A percentile compares a stretch with the other conserved stretches of the same genome.
Conservation (phyloP, 2,888 invertebrate species). For the Dorcus hopei region DNA sequence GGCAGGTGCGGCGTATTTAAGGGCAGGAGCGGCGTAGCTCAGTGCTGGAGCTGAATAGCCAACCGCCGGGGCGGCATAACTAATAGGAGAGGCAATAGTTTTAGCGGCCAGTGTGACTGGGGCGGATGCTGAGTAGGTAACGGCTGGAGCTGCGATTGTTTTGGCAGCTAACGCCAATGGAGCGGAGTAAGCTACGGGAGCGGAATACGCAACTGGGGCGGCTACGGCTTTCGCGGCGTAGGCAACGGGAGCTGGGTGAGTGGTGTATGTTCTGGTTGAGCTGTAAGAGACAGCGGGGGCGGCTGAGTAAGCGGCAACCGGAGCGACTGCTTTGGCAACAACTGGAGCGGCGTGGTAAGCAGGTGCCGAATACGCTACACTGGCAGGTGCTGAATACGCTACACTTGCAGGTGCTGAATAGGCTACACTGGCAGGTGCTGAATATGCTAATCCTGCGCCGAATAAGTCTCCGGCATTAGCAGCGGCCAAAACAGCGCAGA, state of each 20-base stretch:
- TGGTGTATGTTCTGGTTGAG: constrained; percentile 13
- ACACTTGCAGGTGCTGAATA: constrained; percentile 8
- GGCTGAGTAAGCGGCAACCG: constrained; percentile 13
- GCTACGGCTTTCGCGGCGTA: neutral
- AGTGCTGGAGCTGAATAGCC: neutral
- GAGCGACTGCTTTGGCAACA: constrained; percentile 15
- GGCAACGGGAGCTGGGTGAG: constrained; percentile 5
- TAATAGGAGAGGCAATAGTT: neutral
- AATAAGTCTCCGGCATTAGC: constrained; percentile 19
- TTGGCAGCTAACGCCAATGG: neutral
- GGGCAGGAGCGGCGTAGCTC: neutral
- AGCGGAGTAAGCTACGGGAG: neutral
- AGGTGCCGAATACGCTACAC: constrained; percentile 5
- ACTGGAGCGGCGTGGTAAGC: constrained; percentile 15
- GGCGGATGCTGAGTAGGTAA: neutral
- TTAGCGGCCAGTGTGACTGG: neutral
- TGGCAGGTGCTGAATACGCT: constrained; percentile 10
- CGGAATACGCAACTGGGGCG: constrained; percentile 1
- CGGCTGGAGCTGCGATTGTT: neutral
- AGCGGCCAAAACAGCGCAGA: constrained; percentile 21
- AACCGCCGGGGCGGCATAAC: neutral
- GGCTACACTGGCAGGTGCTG: constrained; percentile 14
- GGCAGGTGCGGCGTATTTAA: neutral
- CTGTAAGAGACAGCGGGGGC: constrained; percentile 13
- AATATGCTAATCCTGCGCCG: constrained; percentile 10